These are phyloP conservation scores for Streptopelia turtur DNA, from an alignment of 2,797 vertebrate genomes.

Conservation along the genomic window DNA sequence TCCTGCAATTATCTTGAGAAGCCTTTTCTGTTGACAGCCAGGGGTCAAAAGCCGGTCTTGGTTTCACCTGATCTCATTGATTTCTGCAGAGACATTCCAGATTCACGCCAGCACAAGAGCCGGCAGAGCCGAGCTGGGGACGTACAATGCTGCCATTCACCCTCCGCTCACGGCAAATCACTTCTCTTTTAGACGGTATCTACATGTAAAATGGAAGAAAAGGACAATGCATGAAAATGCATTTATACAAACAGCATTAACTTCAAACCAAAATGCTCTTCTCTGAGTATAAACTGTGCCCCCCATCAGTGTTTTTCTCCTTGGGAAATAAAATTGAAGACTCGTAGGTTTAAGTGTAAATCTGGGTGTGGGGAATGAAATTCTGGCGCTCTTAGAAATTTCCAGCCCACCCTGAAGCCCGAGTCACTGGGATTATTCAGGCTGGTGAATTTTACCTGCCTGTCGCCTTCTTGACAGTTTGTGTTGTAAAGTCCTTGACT, in stretches of 20 bases:
- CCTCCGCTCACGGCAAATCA: not conserved
- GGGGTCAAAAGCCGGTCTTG: slow-evolving; percentile 26
- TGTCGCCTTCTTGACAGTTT: not conserved
- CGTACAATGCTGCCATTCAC: slow-evolving; percentile 49
- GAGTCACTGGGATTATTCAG: not conserved
- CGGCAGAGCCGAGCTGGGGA: not conserved
- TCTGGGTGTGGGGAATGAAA: fast-evolving
- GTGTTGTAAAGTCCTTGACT: fast-evolving
- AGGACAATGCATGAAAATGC: not conserved
- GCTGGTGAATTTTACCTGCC: not conserved
- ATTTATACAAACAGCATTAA: fast-evolving
- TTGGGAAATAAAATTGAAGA: fast-evolving
- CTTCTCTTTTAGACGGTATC: not conserved
- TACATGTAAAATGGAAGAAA: not conserved
- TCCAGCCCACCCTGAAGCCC: not conserved
- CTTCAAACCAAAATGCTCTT: not conserved
- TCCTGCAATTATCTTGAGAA: slow-evolving; percentile 31
- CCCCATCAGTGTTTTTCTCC: fast-evolving
- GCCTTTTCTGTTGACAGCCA: not conserved
- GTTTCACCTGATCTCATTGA: slow-evolving; percentile 37
- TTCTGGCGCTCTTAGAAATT: not conserved
- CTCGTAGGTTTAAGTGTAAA: fast-evolving
- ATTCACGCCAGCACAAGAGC: not conserved
- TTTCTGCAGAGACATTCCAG: slow-evolving; percentile 9
- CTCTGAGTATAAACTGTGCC: fast-evolving